Percentiles rank a stretch among this genome's conserved stretches.
phyloP scores from a whole-genome alignment of 2,888 invertebrate species.

The Aphodius granarius region DNA sequence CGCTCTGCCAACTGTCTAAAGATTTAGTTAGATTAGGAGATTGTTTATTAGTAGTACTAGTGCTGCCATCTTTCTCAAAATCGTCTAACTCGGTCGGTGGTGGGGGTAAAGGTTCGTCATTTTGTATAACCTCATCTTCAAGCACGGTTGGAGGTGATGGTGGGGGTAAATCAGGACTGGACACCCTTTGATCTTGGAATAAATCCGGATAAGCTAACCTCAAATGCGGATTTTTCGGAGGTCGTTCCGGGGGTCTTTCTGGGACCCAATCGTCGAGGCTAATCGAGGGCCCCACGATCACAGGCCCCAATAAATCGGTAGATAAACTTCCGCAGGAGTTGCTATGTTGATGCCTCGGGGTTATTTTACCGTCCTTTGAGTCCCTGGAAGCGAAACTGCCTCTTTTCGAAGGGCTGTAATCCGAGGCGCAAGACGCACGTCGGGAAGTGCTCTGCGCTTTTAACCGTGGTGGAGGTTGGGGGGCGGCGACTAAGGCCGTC shows the following conservation, averaged over 20 bases:
- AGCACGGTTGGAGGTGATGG: constrained; percentile 65
- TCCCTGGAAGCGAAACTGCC: constrained; percentile 49
- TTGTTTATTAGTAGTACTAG: constrained; percentile 42
- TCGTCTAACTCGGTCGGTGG: constrained; percentile 61
- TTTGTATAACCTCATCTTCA: constrained; percentile 61
- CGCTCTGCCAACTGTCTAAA: constrained; percentile 47
- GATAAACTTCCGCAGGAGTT: constrained; percentile 63
- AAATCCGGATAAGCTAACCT: constrained; percentile 55
- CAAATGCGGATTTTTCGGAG: constrained; percentile 75
- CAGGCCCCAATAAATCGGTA: constrained; percentile 61
- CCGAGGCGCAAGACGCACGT: constrained; percentile 69
- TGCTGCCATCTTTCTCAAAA: constrained; percentile 46
- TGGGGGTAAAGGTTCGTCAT: constrained; percentile 67
- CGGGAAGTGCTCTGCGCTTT: constrained; percentile 56
- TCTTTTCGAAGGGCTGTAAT: constrained; percentile 58
- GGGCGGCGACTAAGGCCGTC: constrained; percentile 37
- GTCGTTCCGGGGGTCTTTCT: constrained; percentile 74
- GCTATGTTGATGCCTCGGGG: constrained; percentile 59
- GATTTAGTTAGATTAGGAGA: too few relatives aligned
- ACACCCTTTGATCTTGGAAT: constrained; percentile 56
- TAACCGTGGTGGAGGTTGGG: constrained; percentile 52
- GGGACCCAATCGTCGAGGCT: constrained; percentile 71
- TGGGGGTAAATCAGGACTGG: constrained; percentile 64
- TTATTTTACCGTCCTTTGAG: constrained; percentile 43
- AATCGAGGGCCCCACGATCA: constrained; percentile 65